Conservation (phyloP, 2,888 invertebrate genomes). For the Oasisia sp. region DNA sequence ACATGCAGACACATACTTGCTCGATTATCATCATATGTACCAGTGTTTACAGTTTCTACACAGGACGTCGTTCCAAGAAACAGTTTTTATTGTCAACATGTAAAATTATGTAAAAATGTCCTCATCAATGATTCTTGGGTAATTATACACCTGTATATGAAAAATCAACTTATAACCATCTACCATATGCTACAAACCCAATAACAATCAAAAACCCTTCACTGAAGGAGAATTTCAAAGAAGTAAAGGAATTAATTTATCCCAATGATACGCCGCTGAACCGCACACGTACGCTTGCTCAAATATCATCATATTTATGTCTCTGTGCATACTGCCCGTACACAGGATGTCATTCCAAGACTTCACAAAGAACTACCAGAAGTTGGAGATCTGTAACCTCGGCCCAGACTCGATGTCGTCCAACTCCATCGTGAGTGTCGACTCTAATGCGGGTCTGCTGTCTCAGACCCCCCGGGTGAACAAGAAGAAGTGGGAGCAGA, state of each 20-base stretch:
- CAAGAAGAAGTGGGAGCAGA: constrained; percentile 82
- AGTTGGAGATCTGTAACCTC: constrained; percentile 95
- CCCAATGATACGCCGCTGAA: no score
- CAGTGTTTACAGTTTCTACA: not conserved
- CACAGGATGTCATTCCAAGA: constrained; percentile 76
- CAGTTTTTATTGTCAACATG: no score
- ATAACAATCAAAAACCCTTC: no score
- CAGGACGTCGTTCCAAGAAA: constrained; percentile 76
- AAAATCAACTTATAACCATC: no score
- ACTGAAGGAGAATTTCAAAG: no score
- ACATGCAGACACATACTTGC: not conserved
- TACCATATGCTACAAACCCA: no score
- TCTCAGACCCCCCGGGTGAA: constrained; percentile 24
- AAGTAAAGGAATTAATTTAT: no score
- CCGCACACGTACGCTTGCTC: not conserved
- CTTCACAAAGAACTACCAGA: constrained; percentile 83
- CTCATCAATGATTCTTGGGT: no score
- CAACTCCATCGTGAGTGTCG: constrained; percentile 40
- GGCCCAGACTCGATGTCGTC: constrained; percentile 86
- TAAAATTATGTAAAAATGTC: no score
- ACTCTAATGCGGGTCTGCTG: not conserved
- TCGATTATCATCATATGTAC: not conserved
- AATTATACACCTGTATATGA: no score
- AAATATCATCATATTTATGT: not conserved
- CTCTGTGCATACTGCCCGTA: not conserved